Conservation (phyloP, 2,797 vertebrate species). For the Myripristis jacobus region DNA sequence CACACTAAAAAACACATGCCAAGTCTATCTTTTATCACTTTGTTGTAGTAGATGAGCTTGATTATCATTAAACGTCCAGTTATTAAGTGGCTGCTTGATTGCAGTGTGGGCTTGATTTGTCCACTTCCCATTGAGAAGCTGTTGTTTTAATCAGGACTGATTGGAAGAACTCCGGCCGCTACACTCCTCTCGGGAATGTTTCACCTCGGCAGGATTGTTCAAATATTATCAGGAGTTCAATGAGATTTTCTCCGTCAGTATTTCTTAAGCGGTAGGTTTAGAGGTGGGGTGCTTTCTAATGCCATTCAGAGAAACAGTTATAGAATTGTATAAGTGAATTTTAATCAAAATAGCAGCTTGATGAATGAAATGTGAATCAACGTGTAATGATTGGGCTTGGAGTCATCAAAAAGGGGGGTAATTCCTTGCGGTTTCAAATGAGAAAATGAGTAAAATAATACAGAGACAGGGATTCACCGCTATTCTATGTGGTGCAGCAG, state of each 20-base stretch:
- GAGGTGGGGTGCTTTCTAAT: neutral
- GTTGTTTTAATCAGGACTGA: slow-evolving; percentile 73
- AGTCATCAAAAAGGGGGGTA: neutral
- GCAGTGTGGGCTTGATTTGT: slow-evolving; percentile 57
- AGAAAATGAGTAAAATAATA: neutral
- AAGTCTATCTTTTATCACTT: slow-evolving; percentile 42
- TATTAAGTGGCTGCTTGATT: slow-evolving; percentile 72
- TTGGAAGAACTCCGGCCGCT: slow-evolving; percentile 49
- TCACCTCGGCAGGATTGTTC: slow-evolving; percentile 17
- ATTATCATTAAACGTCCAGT: slow-evolving; percentile 59
- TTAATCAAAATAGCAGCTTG: slow-evolving; percentile 9
- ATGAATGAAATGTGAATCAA: neutral
- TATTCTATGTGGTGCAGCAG: neutral
- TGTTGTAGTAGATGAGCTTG: slow-evolving; percentile 51
- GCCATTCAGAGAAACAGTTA: neutral
- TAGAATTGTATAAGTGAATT: slow-evolving; percentile 11
- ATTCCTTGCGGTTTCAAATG: neutral
- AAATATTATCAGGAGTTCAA: slow-evolving; percentile 23
- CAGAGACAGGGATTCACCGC: slow-evolving; percentile 19
- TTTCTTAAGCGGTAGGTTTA: slow-evolving; percentile 9
- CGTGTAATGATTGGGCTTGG: slow-evolving; percentile 11
- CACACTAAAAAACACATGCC: slow-evolving; percentile 1
- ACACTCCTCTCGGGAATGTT: slow-evolving; percentile 29
- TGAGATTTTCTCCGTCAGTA: slow-evolving; percentile 14
- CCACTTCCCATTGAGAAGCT: slow-evolving; percentile 61